A percentile compares a stretch with the other conserved stretches of the same genome.
phyloP scores from a whole-genome alignment of 2,113 vertebrate genomes.

The Pangasianodon gigas region DNA sequence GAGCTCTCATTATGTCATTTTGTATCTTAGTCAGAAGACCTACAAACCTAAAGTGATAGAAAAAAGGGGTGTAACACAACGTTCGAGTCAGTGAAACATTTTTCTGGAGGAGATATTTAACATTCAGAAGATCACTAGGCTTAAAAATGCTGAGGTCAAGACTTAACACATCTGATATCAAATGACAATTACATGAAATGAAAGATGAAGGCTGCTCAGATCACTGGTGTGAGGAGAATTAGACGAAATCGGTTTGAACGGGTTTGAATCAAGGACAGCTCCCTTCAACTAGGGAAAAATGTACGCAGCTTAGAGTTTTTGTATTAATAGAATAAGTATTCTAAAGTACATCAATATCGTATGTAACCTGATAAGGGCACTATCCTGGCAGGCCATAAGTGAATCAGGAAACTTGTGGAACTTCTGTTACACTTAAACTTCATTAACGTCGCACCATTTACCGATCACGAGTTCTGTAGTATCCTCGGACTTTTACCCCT shows the following conservation, averaged over 20 bases:
- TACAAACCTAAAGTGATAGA: not conserved
- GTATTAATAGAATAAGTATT: conserved; percentile 18
- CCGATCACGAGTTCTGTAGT: conserved; percentile 14
- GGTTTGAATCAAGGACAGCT: conserved; percentile 13
- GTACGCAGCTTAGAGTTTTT: not conserved
- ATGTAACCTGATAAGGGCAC: conserved; percentile 16
- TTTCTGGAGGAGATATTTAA: not conserved
- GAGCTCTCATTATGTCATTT: conserved; percentile 13
- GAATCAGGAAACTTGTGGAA: conserved; percentile 37
- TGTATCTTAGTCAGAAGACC: not conserved
- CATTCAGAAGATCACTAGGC: not conserved
- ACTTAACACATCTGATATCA: not conserved
- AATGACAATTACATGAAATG: not conserved
- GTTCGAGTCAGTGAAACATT: not conserved
- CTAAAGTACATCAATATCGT: conserved; percentile 23
- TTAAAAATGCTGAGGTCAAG: not conserved
- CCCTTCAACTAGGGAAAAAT: conserved; percentile 8
- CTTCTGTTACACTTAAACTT: conserved; percentile 35
- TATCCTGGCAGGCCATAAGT: conserved; percentile 19
- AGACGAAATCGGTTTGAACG: not conserved
- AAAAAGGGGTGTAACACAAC: not conserved
- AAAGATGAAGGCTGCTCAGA: not conserved
- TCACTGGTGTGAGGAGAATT: not conserved
- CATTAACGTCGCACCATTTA: conserved; percentile 32
- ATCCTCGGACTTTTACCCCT: not conserved